phyloP scores from a whole-genome alignment of 2,888 invertebrate species.

The Sphaeridia pumilis region DNA sequence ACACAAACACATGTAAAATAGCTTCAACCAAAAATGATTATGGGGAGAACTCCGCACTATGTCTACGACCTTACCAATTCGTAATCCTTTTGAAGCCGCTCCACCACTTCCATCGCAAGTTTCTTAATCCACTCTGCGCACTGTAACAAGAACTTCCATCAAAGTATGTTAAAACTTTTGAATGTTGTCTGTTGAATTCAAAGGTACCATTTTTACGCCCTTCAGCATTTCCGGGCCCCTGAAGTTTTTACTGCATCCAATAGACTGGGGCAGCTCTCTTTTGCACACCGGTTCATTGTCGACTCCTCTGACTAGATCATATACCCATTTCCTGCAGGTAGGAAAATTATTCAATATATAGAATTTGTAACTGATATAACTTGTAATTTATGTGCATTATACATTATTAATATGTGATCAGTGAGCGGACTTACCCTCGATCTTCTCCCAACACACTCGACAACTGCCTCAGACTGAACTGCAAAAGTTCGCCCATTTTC shows the following conservation, averaged over 20 bases:
- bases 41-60: conserved; percentile 5
- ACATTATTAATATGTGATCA: not conserved
- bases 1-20: conserved; percentile 18
- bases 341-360: not conserved
- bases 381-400: not conserved
- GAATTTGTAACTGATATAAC: no score
- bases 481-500: conserved; percentile 66
- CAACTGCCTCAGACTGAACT: conserved; percentile 58
- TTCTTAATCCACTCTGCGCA: conserved; percentile 65
- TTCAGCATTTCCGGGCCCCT: conserved; percentile 63
- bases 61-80: conserved; percentile 36
- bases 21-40: conserved; percentile 5
- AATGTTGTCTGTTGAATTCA: no score
- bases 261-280: conserved; percentile 76
- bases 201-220: conserved; percentile 52
- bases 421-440: conserved; percentile 55
- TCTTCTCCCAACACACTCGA: conserved; percentile 68
- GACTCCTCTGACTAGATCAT: conserved; percentile 71
- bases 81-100: conserved; percentile 65
- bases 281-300: conserved; percentile 77
- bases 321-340: conserved; percentile 52
- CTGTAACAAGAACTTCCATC: conserved; percentile 26
- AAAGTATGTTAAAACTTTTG: not conserved
- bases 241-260: conserved; percentile 92
- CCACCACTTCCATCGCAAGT: conserved; percentile 67